Conservation (phyloP, 2,113 vertebrate species). For the Scalopus aquaticus region DNA sequence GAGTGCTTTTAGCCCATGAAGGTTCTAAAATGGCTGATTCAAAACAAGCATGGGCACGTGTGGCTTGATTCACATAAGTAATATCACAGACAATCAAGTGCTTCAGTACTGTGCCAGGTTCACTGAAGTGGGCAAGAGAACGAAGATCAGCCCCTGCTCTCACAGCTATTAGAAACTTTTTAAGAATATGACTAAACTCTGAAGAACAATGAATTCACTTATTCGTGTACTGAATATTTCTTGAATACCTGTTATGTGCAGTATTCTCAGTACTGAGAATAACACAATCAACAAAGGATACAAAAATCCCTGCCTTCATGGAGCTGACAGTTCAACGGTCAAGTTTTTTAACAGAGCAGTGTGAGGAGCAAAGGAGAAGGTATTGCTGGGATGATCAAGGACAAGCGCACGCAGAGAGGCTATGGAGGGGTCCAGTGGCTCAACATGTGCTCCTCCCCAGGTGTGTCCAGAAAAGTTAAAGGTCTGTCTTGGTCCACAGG, state of each 20-base stretch:
- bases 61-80: background rate
- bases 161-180: background rate
- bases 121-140: background rate
- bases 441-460: background rate
- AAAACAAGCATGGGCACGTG: background rate
- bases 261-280: background rate
- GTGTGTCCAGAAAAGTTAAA: slow-evolving; percentile 31
- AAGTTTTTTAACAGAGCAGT: background rate
- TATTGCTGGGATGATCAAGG: background rate
- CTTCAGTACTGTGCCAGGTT: background rate
- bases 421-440: background rate
- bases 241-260: background rate
- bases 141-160: background rate
- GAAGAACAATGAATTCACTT: background rate
- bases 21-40: background rate
- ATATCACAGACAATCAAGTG: background rate
- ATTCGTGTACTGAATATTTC: background rate
- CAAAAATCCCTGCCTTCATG: background rate
- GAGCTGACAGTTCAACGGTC: background rate
- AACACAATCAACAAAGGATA: slow-evolving; percentile 18
- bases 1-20: background rate
- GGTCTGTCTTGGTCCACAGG: slow-evolving; percentile 14
- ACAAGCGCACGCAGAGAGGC: background rate
- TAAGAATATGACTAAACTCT: background rate
- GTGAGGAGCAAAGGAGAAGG: background rate